Evolutionary conservation across 1,140 invertebrate species (phyloP), one percentile per base, ranked within the genome.

Genomic region (Polypedilum vanderplanki): DNA sequence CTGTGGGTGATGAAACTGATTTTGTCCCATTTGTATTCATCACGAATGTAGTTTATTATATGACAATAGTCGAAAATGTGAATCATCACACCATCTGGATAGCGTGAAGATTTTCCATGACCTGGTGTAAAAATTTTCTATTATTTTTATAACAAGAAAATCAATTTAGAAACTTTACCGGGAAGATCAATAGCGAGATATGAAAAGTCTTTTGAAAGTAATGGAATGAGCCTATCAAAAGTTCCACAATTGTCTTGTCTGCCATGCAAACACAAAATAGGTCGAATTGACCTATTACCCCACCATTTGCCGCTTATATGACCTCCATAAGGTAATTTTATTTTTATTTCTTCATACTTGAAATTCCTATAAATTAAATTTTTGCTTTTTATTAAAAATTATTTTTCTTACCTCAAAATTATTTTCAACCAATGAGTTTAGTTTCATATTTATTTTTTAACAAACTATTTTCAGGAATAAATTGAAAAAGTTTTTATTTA

Each of bases 181-280:
- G 89, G 90, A 41, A 90, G 85, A 81, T 92, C 91, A 20, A 92
- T 84, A 1, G 89, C 86, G 10, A 93, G 79, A 76, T 90, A 85
- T 5, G 87, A 84, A 1, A 87, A 78, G 77, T 90, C 81, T 12
- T 84, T 78, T 7, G 85, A 83, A 46, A 93, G 79, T 22, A 88
- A 78, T n/a, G 89, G 89, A 18, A 87, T 86, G 9, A 93, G 79
- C 0, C 85, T 83, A 80, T 93, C 90, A 83, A 91, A 93, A 1
- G 88, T 88, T 3, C 87, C 89, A n/a, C 89, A 88, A 81, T 92
- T 93, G 77, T 91, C 90, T 82, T 89, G 87, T 90, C 90, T 92
- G 1, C 91, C 92, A 79, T 94, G 92, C 46, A 93, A 77, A 0
- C 87, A 86, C n/a, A 93, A 78, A 74, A 93, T 87, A 0, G 91